Conservation (phyloP, 2,888 invertebrate species). For the Antheraea assamensis region DNA sequence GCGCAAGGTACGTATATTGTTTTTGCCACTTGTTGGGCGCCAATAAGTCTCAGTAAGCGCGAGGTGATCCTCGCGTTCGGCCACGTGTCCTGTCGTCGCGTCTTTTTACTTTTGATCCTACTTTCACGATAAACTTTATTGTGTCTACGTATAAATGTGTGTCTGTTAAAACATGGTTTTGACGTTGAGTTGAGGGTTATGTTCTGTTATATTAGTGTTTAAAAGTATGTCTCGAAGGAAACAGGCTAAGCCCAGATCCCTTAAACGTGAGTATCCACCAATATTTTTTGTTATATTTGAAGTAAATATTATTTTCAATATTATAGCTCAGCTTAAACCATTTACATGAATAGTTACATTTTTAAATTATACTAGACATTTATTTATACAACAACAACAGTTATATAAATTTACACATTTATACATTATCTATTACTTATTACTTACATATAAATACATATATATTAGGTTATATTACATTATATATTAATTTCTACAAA, state of each 20-base stretch:
- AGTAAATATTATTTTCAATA: neutral
- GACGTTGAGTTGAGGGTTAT: neutral
- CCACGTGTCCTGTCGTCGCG: slow-evolving; percentile 47
- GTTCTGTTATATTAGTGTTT: slow-evolving; percentile 19
- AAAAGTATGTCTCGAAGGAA: slow-evolving; percentile 85
- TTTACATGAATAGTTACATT: neutral
- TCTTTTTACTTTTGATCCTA: slow-evolving; percentile 31
- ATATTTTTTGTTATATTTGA: neutral
- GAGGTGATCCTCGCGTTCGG: slow-evolving; percentile 68
- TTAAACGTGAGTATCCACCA: slow-evolving; percentile 83
- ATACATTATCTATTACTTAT: too few relatives aligned
- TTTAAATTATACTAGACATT: too few relatives aligned
- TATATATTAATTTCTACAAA: too few relatives aligned
- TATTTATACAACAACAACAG: too few relatives aligned
- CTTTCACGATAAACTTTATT: slow-evolving; percentile 65
- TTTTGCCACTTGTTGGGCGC: slow-evolving; percentile 82
- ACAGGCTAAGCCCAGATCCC: slow-evolving; percentile 87
- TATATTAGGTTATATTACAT: too few relatives aligned
- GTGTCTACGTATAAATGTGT: slow-evolving; percentile 10
- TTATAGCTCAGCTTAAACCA: neutral
- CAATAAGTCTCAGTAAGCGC: slow-evolving; percentile 71
- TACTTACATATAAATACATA: too few relatives aligned
- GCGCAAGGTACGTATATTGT: slow-evolving; percentile 70
- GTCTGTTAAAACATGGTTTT: slow-evolving; percentile 11
- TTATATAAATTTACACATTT: too few relatives aligned